Base-by-base conservation (phyloP, 2,113 vertebrate species). In the Halcyon malimbica region DNA sequence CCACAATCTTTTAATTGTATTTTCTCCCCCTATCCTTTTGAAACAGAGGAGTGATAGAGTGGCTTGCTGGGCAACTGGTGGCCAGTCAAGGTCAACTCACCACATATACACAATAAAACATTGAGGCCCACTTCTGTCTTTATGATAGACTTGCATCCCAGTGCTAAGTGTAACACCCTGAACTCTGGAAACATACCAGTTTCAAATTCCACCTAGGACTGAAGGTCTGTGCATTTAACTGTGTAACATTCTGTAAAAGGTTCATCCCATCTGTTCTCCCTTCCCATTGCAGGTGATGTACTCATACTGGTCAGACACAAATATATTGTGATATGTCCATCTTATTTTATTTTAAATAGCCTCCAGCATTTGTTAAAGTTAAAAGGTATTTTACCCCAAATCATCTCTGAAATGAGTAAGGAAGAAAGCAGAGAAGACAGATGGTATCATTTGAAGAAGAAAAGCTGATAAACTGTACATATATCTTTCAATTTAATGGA, bases 401-500 rank as follows among this genome's bases (percentile, higher is more conserved):
- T 89, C 68, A 35, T 46, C 46, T 63, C 37, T 67, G 51, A 86
- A 90, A 48, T 59, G 17, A 57, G 5, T 69, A 67, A 63, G 14
- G 24, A 73, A 62, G n/a, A 76, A 82, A 71, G 11, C 16, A 17
- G n/a, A 71, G 57, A 83, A 95, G 78, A 94, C 79, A 97, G 92
- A 97, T 95, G 76, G 95, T 56, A 95, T 20, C 59, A 3, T 84
- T 87, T 93, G 74, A 78, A 93, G 89, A 94, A 97, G 23, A 39
- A 96, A 96, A 97, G 42, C 77, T 96, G 96, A 96, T 81, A 97
- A 97, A 93, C 81, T 0, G 79, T 76, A 84, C 60, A 74, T 96
- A 64, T 83, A 93, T 96, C 51, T 94, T 96, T 97, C 75, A 93
- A 48, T 81, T 94, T 92, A 92, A 74, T 91, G 81, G 79, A 80